Conservation (phyloP, 2,113 vertebrate genomes). For the Oreocharis arfaki region DNA sequence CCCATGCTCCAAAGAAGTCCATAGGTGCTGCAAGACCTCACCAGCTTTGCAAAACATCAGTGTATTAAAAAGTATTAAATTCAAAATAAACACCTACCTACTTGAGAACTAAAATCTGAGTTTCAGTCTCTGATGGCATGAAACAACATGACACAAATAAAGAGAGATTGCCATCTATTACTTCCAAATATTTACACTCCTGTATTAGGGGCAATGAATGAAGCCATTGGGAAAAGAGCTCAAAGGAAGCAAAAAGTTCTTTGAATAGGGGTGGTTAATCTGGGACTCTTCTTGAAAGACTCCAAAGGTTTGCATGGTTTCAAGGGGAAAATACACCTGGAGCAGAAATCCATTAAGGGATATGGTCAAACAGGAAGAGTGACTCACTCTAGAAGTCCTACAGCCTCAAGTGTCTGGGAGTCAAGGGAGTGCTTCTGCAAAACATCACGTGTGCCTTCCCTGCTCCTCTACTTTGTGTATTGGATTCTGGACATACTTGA, state of each 20-base stretch:
- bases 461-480: accelerated
- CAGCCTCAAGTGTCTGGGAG: background rate
- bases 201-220: background rate
- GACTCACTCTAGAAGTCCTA: background rate
- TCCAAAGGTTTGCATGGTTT: background rate
- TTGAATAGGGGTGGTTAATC: background rate
- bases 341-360: background rate
- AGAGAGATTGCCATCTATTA: background rate
- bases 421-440: background rate
- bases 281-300: background rate
- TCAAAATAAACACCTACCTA: background rate
- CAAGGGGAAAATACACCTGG: background rate
- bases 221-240: background rate
- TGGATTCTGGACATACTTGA: accelerated
- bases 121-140: background rate
- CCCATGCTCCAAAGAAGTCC: background rate
- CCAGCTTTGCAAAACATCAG: background rate
- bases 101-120: background rate
- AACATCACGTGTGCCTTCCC: accelerated
- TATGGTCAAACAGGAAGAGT: background rate
- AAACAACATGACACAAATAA: background rate
- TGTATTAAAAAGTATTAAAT: background rate
- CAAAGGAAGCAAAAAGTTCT: background rate
- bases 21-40: background rate
- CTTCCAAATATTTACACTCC: background rate